Evolutionary conservation across 1,140 invertebrate species (phyloP).

Genomic region (Listronotus oregonensis): DNA sequence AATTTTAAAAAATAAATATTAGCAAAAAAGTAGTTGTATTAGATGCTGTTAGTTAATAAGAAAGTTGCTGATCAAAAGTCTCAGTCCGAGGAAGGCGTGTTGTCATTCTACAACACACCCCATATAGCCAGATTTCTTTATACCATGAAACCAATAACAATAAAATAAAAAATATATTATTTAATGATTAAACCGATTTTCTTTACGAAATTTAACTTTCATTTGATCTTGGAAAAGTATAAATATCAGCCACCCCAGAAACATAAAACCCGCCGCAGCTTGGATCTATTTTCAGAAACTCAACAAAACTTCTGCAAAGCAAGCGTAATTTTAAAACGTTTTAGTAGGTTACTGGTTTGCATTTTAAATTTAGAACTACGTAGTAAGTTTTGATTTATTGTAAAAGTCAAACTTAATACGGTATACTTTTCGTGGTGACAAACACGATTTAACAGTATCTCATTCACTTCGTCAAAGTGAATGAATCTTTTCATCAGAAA

Average conservation of each 20-base stretch:
- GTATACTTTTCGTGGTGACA: slow-evolving; percentile 2
- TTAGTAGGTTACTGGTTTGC: slow-evolving; percentile 6
- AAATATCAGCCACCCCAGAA: not conserved
- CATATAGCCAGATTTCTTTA: too few relatives aligned
- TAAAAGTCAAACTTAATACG: slow-evolving; percentile 1
- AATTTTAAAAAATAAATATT: too few relatives aligned
- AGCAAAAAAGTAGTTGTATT: too few relatives aligned
- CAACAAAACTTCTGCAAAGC: slow-evolving; percentile 4
- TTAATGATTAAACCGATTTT: too few relatives aligned
- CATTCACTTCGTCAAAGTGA: slow-evolving; percentile 9
- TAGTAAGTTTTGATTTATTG: slow-evolving; percentile 9
- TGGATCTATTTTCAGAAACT: slow-evolving; percentile 1
- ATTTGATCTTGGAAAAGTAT: too few relatives aligned
- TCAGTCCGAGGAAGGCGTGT: too few relatives aligned
- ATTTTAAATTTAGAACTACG: slow-evolving; percentile 6
- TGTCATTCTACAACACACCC: too few relatives aligned
- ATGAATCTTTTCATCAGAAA: not conserved
- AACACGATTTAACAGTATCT: not conserved
- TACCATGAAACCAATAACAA: too few relatives aligned
- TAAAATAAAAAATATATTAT: too few relatives aligned
- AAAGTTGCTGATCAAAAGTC: too few relatives aligned
- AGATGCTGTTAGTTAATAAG: too few relatives aligned
- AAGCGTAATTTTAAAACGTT: slow-evolving; percentile 4
- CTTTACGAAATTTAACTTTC: too few relatives aligned
- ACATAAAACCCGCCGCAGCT: not conserved